Conservation (phyloP, 2,888 invertebrate species). For the Chrysolina haemoptera region DNA sequence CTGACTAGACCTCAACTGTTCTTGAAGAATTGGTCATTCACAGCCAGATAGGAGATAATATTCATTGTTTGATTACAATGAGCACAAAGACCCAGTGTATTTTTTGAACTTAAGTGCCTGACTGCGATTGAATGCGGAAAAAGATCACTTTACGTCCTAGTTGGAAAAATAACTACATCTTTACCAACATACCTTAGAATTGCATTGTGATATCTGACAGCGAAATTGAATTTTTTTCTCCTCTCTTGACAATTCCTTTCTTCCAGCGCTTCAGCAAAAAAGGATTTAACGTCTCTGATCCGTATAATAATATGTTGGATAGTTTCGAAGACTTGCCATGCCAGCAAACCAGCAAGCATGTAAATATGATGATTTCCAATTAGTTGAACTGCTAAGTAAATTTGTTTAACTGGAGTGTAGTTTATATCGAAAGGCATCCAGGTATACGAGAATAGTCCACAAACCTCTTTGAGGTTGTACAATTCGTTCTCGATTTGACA, state of each 20-base stretch:
- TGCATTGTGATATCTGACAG: constrained; percentile 38
- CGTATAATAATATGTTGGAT: constrained; percentile 37
- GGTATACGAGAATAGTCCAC: constrained; percentile 39
- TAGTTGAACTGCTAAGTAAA: constrained; percentile 33
- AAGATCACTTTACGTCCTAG: too few species aligned
- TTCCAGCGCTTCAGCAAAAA: constrained; percentile 29
- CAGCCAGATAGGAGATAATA: too few species aligned
- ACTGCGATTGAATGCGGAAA: too few species aligned
- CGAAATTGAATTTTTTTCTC: constrained; percentile 34
- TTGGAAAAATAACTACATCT: too few species aligned
- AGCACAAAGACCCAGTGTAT: too few species aligned
- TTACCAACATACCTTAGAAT: constrained; percentile 34
- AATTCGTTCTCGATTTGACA: constrained; percentile 33
- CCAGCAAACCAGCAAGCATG: constrained; percentile 37
- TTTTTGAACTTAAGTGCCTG: too few species aligned
- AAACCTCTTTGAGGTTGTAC: constrained; percentile 35
- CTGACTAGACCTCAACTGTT: too few species aligned
- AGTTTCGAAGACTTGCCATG: constrained; percentile 40
- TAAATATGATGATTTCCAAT: constrained; percentile 41
- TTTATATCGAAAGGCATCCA: constrained; percentile 45
- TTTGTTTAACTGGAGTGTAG: constrained; percentile 33
- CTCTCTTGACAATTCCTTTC: constrained; percentile 25
- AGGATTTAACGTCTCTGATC: constrained; percentile 35
- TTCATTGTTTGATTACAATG: too few species aligned
- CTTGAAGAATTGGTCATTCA: too few species aligned